Conservation (phyloP, 1,140 invertebrate species). For the Eumaeus atala region DNA sequence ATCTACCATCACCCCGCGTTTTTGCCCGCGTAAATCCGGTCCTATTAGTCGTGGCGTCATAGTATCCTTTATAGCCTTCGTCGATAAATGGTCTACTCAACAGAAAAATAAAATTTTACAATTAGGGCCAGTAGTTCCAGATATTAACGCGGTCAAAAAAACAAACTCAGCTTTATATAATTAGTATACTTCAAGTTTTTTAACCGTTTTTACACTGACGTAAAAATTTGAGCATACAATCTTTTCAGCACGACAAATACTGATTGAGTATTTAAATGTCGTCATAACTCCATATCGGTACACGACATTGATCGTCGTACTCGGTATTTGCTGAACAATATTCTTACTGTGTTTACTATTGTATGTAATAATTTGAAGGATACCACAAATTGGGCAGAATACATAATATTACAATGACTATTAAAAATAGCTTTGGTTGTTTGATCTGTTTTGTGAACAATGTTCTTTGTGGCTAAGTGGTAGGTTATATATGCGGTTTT, state of each 20-base stretch:
- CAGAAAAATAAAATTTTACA: too few species aligned
- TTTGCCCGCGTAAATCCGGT: too few species aligned
- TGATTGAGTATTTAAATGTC: slow-evolving; percentile 25
- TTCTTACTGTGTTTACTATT: slow-evolving; percentile 25
- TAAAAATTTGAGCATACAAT: not conserved
- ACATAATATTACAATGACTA: slow-evolving; percentile 10
- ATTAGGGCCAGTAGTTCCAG: too few species aligned
- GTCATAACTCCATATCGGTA: slow-evolving; percentile 35
- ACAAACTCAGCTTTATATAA: too few species aligned
- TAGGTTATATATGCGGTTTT: slow-evolving; percentile 3
- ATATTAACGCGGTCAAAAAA: too few species aligned
- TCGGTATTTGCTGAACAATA: slow-evolving; percentile 29
- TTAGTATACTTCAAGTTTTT: too few species aligned
- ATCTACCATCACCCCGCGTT: too few species aligned
- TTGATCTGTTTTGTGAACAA: not conserved
- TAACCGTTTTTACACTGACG: too few species aligned
- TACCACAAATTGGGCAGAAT: slow-evolving; percentile 32
- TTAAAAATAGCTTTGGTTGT: slow-evolving; percentile 3
- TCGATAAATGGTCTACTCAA: too few species aligned
- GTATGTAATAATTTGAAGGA: slow-evolving; percentile 27
- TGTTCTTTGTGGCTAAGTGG: not conserved
- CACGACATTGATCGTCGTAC: slow-evolving; percentile 40
- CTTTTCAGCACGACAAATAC: slow-evolving; percentile 30
- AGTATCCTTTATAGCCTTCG: too few species aligned
- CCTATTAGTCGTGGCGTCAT: too few species aligned